A percentile compares a stretch with the other conserved stretches of the same genome.
Conservation (phyloP, 2,113 vertebrate genomes). For the Platichthys stellatus region DNA sequence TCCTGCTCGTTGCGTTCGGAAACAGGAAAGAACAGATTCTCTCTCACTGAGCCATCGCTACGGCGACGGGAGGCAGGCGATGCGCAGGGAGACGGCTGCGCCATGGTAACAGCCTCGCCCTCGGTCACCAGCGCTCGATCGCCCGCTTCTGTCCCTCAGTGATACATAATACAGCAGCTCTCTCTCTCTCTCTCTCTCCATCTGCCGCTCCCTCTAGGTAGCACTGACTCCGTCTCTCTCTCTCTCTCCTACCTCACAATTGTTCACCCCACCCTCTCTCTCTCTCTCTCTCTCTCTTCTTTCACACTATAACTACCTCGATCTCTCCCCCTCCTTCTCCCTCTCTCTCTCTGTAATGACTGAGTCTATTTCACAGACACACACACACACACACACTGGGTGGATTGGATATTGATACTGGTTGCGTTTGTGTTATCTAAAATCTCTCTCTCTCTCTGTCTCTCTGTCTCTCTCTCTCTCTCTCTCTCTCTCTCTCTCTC, state of each 20-base stretch:
- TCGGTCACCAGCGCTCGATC: slow-evolving; percentile 45
- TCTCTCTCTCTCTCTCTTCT: neutral
- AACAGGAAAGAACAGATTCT: slow-evolving; percentile 83
- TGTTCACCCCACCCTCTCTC: slow-evolving; percentile 17
- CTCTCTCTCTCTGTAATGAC: too few species aligned
- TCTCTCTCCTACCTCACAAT: slow-evolving; percentile 25
- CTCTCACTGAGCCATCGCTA: slow-evolving; percentile 85
- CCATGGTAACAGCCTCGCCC: slow-evolving; percentile 79
- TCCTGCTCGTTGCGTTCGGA: slow-evolving; percentile 90
- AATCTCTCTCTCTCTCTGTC: too few species aligned
- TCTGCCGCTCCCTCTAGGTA: slow-evolving; percentile 33
- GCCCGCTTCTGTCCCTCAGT: slow-evolving; percentile 44
- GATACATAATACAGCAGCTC: slow-evolving; percentile 52
- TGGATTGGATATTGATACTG: too few species aligned
- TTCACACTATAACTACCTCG: too few species aligned
- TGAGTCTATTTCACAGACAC: too few species aligned
- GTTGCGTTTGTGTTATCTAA: too few species aligned
- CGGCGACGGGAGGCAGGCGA: slow-evolving; percentile 78
- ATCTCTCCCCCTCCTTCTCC: neutral
- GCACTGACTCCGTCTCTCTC: slow-evolving; percentile 11
- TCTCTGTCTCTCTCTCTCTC: too few species aligned
- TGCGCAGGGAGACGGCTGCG: slow-evolving; percentile 75
- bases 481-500: too few species aligned
- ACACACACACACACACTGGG: too few species aligned
- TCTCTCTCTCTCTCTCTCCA: slow-evolving; percentile 12